Evolutionary conservation across 2,888 invertebrate genomes (phyloP).

Genomic region (Gryllus longicercus): DNA sequence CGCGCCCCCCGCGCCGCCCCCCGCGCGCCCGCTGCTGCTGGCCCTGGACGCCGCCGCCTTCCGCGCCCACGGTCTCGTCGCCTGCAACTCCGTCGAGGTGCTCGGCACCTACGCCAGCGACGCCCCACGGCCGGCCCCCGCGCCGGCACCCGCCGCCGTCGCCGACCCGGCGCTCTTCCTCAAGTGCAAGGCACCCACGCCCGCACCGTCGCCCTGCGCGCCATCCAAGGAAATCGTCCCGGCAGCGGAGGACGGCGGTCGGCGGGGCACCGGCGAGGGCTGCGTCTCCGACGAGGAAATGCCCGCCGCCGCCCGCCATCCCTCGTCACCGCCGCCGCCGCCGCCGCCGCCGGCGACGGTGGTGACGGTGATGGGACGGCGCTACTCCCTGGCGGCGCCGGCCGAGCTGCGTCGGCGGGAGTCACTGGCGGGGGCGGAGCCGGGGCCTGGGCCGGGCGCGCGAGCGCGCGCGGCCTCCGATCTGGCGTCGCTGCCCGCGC

Average conservation of each 20-base stretch:
- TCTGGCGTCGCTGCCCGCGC: slow-evolving; percentile 1
- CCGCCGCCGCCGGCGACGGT: slow-evolving; percentile 18
- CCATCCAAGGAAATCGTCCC: neutral
- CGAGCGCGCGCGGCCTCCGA: slow-evolving; percentile 18
- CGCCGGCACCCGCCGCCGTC: slow-evolving; percentile 47
- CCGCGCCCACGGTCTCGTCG: neutral
- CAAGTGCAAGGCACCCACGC: slow-evolving; percentile 21
- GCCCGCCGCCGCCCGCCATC: neutral
- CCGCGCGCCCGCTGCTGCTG: neutral
- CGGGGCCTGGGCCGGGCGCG: neutral
- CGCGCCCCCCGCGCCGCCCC: neutral
- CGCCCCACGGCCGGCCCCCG: slow-evolving; percentile 47
- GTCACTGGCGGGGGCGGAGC: slow-evolving; percentile 22
- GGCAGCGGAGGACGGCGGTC: neutral
- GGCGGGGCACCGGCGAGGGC: neutral
- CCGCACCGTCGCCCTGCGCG: slow-evolving; percentile 2
- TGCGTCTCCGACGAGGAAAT: neutral
- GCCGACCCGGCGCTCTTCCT: slow-evolving; percentile 39
- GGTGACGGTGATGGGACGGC: slow-evolving; percentile 34
- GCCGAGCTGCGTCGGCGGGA: slow-evolving; percentile 31
- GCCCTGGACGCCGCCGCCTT: neutral
- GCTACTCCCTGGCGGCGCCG: slow-evolving; percentile 31
- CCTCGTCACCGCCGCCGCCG: neutral
- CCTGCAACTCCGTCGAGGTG: slow-evolving; percentile 25
- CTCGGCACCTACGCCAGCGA: slow-evolving; percentile 1